A percentile compares a stretch with the other conserved stretches of the same genome.
phyloP scores from a whole-genome alignment of 2,113 vertebrate genomes.

The Cercopithecus mona region DNA sequence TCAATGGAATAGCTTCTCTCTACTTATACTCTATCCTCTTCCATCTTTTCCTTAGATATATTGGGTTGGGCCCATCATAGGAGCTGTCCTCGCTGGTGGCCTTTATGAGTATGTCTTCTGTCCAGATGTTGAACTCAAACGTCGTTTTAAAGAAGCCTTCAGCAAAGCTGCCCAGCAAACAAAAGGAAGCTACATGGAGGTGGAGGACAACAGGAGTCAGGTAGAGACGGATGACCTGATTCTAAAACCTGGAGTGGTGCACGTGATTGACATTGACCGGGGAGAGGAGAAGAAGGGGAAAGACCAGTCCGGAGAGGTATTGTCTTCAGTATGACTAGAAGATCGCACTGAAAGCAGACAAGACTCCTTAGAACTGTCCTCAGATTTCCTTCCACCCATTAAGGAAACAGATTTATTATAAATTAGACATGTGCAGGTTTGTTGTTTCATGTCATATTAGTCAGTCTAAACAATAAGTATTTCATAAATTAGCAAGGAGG shows the following conservation, averaged over 20 bases:
- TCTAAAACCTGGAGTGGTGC: slow-evolving; percentile 87
- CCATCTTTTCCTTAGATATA: slow-evolving; percentile 87
- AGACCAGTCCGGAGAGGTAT: slow-evolving; percentile 88
- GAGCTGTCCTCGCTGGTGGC: slow-evolving; percentile 90
- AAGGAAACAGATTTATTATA: slow-evolving; percentile 90
- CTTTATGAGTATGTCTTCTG: slow-evolving; percentile 95
- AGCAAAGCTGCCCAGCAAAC: slow-evolving; percentile 86
- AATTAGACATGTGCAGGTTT: slow-evolving; percentile 56
- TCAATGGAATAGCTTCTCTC: not conserved
- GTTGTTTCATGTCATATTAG: not conserved
- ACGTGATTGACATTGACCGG: slow-evolving; percentile 87
- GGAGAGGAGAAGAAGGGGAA: slow-evolving; percentile 89
- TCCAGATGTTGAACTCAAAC: slow-evolving; percentile 90
- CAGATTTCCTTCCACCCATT: slow-evolving; percentile 83
- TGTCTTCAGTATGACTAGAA: slow-evolving; percentile 96
- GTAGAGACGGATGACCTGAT: slow-evolving; percentile 87
- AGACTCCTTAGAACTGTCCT: slow-evolving; percentile 80
- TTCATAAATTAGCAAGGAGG: slow-evolving; percentile 52
- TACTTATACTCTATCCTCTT: not conserved
- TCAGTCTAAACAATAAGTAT: slow-evolving; percentile 65
- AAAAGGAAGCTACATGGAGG: slow-evolving; percentile 91
- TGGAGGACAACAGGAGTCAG: slow-evolving; percentile 87
- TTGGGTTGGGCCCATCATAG: slow-evolving; percentile 94
- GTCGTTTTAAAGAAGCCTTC: slow-evolving; percentile 88
- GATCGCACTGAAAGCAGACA: slow-evolving; percentile 90